Conservation (phyloP, 2,113 vertebrate genomes). For the Halichoeres trimaculatus region DNA sequence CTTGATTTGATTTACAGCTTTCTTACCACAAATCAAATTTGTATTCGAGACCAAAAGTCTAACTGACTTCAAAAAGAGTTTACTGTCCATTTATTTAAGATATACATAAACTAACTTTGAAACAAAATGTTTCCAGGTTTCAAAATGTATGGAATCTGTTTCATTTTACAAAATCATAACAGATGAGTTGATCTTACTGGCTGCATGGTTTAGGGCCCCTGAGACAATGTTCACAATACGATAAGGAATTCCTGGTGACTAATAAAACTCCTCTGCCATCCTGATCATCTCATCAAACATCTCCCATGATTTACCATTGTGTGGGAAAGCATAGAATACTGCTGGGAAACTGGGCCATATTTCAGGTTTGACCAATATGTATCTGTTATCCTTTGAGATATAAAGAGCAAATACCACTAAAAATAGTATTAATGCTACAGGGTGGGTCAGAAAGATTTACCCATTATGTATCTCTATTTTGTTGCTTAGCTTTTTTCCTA, state of each 20-base stretch:
- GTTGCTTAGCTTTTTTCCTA: too few relatives aligned
- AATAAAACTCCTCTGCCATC: constrained; percentile 94
- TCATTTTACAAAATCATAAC: too few relatives aligned
- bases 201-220: too few relatives aligned
- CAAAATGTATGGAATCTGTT: too few relatives aligned
- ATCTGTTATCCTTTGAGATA: too few relatives aligned
- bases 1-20: constrained; percentile 14
- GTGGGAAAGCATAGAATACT: constrained; percentile 95
- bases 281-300: constrained; percentile 98
- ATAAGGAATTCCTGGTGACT: constrained; percentile 92
- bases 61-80: not conserved
- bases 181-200: too few relatives aligned
- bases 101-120: not conserved
- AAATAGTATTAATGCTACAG: too few relatives aligned
- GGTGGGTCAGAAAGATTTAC: too few relatives aligned
- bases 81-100: not conserved
- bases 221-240: constrained; percentile 98
- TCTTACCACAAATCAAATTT: constrained; percentile 21
- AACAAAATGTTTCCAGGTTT: too few relatives aligned
- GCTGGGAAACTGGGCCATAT: constrained; percentile 70
- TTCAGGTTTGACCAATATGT: too few relatives aligned
- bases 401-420: too few relatives aligned
- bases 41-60: not conserved
- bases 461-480: too few relatives aligned
- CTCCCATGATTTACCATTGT: constrained; percentile 96